These are phyloP conservation scores for Candidula unifasciata DNA, from an alignment of 2,888 invertebrate genomes.

Conservation along the genomic window DNA sequence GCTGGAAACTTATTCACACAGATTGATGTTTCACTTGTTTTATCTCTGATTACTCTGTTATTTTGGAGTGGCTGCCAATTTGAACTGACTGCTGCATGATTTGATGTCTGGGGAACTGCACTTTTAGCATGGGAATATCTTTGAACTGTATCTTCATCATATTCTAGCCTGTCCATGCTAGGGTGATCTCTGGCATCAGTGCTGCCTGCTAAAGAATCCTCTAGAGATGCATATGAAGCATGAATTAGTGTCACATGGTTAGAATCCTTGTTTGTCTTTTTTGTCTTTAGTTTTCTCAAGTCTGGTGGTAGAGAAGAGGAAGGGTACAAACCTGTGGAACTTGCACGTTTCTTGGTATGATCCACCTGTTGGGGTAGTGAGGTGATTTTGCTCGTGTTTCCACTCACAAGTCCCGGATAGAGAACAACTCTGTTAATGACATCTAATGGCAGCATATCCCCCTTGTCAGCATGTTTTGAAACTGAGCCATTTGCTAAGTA, in stretches of 20 bases:
- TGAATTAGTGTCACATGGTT: constrained; percentile 36
- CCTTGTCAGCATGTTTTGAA: background rate
- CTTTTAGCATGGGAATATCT: background rate
- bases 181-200: background rate
- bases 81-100: background rate
- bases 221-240: constrained; percentile 47
- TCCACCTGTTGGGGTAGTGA: background rate
- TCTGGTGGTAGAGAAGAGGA: constrained; percentile 6
- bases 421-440: background rate
- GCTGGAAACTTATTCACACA: background rate
- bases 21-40: background rate
- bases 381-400: background rate
- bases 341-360: background rate
- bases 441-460: background rate
- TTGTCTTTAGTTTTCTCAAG: background rate
- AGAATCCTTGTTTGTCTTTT: background rate
- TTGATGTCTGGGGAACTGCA: background rate
- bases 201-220: constrained; percentile 35
- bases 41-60: background rate
- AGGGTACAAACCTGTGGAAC: background rate
- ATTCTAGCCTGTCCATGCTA: constrained; percentile 12
- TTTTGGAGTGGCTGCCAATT: background rate
- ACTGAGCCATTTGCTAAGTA: background rate
- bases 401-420: background rate
- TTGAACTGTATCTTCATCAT: background rate